A percentile compares a stretch with the other conserved stretches of the same genome.
phyloP scores from a whole-genome alignment of 2,797 vertebrate species.

The Tenualosa thibaudeaui region DNA sequence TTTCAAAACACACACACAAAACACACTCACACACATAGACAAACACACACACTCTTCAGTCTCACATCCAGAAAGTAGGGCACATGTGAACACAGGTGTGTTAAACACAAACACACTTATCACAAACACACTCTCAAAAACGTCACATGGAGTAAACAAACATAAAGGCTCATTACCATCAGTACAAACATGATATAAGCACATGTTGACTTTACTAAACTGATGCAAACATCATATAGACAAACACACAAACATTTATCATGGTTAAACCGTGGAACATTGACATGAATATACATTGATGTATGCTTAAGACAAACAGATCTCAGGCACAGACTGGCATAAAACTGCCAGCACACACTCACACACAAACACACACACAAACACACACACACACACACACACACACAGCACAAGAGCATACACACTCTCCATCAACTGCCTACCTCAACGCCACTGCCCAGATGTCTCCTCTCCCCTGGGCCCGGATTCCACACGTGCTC shows the following conservation, averaged over 20 bases:
- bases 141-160: background rate
- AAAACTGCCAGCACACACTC: background rate
- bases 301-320: background rate
- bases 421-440: background rate
- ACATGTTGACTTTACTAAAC: background rate
- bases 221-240: background rate
- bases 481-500: conserved; percentile 39
- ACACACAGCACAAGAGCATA: conserved; percentile 40
- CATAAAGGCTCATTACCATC: background rate
- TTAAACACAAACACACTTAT: background rate
- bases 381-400: conserved; percentile 26
- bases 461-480: conserved; percentile 25
- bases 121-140: too few species aligned
- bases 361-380: conserved; percentile 29
- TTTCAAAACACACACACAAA: background rate
- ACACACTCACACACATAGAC: background rate
- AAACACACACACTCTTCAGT: background rate
- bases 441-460: background rate
- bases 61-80: background rate
- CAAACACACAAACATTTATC: background rate
- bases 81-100: background rate
- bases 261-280: background rate
- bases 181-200: background rate
- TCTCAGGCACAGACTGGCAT: background rate
- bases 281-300: background rate